Evolutionary conservation across 1,140 invertebrate genomes (phyloP).

Genomic region (Megalopta genalis): DNA sequence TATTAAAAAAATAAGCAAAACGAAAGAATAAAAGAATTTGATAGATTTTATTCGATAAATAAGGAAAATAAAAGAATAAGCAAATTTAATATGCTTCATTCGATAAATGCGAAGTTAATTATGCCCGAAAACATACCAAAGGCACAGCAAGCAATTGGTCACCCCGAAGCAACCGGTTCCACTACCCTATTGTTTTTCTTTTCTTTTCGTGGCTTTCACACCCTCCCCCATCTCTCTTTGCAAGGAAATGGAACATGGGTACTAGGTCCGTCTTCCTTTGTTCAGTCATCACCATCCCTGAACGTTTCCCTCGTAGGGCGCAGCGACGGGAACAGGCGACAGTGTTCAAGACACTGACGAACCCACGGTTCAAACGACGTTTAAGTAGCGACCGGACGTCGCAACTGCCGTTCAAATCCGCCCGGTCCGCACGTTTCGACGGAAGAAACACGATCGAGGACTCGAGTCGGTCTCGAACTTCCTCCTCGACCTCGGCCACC

Average conservation of each 20-base stretch:
- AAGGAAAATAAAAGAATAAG: too few relatives aligned
- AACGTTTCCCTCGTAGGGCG: slow-evolving; percentile 63
- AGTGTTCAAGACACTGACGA: slow-evolving; percentile 43
- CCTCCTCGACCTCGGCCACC: slow-evolving; percentile 4
- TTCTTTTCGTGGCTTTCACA: neutral
- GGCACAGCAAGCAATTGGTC: too few relatives aligned
- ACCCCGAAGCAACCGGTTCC: too few relatives aligned
- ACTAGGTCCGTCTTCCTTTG: slow-evolving; percentile 57
- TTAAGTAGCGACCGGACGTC: slow-evolving; percentile 39
- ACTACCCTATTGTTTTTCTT: neutral
- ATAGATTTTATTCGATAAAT: too few relatives aligned
- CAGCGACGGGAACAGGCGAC: slow-evolving; percentile 44
- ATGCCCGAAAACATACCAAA: too few relatives aligned
- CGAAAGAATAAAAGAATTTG: too few relatives aligned
- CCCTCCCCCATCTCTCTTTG: neutral
- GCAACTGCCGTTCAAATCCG: slow-evolving; percentile 49
- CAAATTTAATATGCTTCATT: too few relatives aligned
- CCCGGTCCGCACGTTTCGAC: slow-evolving; percentile 36
- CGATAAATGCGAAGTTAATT: too few relatives aligned
- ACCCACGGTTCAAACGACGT: slow-evolving; percentile 54
- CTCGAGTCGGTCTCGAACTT: slow-evolving; percentile 31
- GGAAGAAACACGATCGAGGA: slow-evolving; percentile 34
- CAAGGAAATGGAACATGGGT: slow-evolving; percentile 52
- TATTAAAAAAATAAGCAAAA: too few relatives aligned
- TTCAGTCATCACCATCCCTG: slow-evolving; percentile 62